Evolutionary conservation across 2,113 vertebrate genomes (phyloP).

Genomic region (Gopherus flavomarginatus): DNA sequence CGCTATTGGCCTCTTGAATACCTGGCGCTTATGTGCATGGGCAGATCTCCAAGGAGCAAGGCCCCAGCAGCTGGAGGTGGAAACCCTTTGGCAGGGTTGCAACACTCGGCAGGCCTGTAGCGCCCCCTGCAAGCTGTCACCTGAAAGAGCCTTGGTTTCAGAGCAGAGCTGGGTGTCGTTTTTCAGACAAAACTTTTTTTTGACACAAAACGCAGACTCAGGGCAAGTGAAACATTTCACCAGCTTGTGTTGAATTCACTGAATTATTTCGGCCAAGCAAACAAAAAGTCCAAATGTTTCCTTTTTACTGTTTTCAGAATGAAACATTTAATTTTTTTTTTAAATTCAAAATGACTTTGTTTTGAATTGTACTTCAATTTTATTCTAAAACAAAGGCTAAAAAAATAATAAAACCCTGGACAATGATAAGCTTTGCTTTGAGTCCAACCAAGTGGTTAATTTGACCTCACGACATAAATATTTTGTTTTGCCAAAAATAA

Average conservation of each 20-base stretch:
- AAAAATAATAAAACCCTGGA: not conserved
- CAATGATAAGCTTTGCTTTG: not conserved
- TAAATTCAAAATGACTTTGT: not conserved
- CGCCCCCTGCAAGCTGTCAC: not conserved
- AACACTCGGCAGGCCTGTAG: not conserved
- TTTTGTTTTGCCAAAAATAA: not conserved
- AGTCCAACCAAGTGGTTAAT: not conserved
- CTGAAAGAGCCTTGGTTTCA: not conserved
- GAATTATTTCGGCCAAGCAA: not conserved
- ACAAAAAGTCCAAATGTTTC: not conserved
- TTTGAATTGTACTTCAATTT: not conserved
- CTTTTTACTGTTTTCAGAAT: not conserved
- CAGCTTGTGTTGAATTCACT: not conserved
- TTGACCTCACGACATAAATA: not conserved
- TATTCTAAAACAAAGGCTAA: not conserved
- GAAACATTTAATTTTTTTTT: not conserved
- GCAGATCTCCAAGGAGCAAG: accelerated
- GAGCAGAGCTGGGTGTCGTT: not conserved
- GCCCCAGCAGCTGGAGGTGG: no score
- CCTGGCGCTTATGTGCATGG: not conserved
- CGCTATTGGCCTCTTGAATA: not conserved
- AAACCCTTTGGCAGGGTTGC: not conserved
- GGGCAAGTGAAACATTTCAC: not conserved
- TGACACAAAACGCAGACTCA: no score
- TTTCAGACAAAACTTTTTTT: no score